phyloP scores from a whole-genome alignment of 1,140 invertebrate genomes.

The Colletes gigas region DNA sequence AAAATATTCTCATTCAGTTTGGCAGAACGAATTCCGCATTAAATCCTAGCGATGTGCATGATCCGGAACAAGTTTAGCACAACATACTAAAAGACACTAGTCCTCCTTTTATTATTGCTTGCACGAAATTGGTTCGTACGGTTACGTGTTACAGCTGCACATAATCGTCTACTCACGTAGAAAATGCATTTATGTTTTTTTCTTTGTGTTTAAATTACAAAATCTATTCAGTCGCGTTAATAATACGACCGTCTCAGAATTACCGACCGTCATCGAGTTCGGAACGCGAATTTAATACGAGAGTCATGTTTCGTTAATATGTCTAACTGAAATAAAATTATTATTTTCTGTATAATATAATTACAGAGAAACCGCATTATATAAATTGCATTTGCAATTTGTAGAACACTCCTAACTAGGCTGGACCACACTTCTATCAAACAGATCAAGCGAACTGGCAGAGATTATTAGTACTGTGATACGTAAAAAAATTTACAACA shows the following conservation, averaged over 20 bases:
- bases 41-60: background rate
- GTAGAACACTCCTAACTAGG: slow-evolving; percentile 42
- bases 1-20: background rate
- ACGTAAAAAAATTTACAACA: slow-evolving; percentile 21
- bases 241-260: slow-evolving; percentile 34
- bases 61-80: background rate
- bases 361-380: slow-evolving; percentile 23
- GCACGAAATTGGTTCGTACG: slow-evolving; percentile 8
- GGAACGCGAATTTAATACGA: slow-evolving; percentile 31
- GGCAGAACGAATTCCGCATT: slow-evolving; percentile 15
- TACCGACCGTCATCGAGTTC: background rate
- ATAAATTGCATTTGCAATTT: slow-evolving; percentile 46
- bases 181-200: slow-evolving; percentile 38
- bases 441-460: slow-evolving; percentile 25
- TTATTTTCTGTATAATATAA: slow-evolving; percentile 26
- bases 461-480: background rate
- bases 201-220: slow-evolving; percentile 30
- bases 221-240: slow-evolving; percentile 30
- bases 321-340: slow-evolving; percentile 53
- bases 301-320: slow-evolving; percentile 32
- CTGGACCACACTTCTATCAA: slow-evolving; percentile 50
- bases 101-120: background rate
- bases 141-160: slow-evolving; percentile 13
- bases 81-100: slow-evolving; percentile 8
- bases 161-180: slow-evolving; percentile 26